Evolutionary conservation across 2,113 vertebrate species (phyloP), one percentile per base, ranked within the genome.

Genomic region (Poecile atricapillus): DNA sequence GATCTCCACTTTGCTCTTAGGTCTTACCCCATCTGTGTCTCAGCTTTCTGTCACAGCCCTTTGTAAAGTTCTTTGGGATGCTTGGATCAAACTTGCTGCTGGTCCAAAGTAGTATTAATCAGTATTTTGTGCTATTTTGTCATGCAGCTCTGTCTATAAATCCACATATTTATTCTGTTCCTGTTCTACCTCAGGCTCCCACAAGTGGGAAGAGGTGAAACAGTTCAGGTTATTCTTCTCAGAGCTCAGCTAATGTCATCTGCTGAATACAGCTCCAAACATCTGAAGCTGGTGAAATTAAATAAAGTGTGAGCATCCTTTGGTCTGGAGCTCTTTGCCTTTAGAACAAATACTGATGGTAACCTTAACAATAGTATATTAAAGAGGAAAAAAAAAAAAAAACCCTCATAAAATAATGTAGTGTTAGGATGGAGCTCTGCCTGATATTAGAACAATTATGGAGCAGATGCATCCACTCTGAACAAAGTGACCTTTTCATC

Each of bases 401-500:
- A 70, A 46, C 35, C 37, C 77, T 77, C 46, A 41, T 86, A 78
- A 83, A 96, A 87, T 44, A 87, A 86, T 58, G 78, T 69, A 55
- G 87, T 79, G 94, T 95, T 94, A 88, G 89, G 94, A 89, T 89
- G 91, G 93, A 94, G 94, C 88, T 97, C 94, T 87, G 86, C 88
- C 92, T 75, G 87, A 56, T 91, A 92, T 78, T 89, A 86, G 96
- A 96, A 98, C 93, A 97, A 97, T 97, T 97, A 97, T 6, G 78
- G 86, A 97, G 93, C 93, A 97, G 94, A 95, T 83, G 97, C 97
- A 97, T 95, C 95, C 93, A 96, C 91, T 98, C 74, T 0, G 97
- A 97, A 93, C 92, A 96, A 97, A 98, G 94, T 97, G 97, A 98
- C 98, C 97, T 98, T 98, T 98, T 98, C 96, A 96, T 97, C 95